Evolutionary conservation across 2,797 vertebrate genomes (phyloP), one percentile per base, ranked within the genome.

Genomic region (Fringilla coelebs): DNA sequence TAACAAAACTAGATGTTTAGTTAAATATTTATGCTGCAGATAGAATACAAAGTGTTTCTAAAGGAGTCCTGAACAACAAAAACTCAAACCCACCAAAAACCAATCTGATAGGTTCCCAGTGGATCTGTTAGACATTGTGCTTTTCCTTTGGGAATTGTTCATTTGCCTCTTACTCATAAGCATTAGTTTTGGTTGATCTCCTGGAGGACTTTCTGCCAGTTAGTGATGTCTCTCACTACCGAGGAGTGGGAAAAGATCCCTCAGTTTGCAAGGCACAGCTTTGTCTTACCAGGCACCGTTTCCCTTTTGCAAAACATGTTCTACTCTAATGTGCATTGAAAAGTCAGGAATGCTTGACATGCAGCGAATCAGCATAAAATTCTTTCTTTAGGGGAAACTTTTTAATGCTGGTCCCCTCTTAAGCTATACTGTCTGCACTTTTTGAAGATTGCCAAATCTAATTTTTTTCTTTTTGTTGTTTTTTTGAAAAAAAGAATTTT

Each of bases 401-500:
- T 88, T 71, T 76, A 78, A 41, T 61, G 32, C 28, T 8, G 0
- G 66, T 49, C 61, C 74, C 74, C 38, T 88, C 91, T 87, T 77
- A 88, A 95, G n/a, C 63, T 93, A 5, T 76, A 48, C 15, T 60
- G 28, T 55, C 77, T 79, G 88, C 91, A 94, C 91, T 94, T 94
- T 94, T 91, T 77, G 61, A 90, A 85, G 80, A 45, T 96, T 96
- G 94, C 96, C 94, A 97, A 96, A 89, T 81, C 21, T 9, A 32
- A 60, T 58, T 85, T 70, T 58, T 85, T 80, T 63, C 4, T 20
- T 62, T 61, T 81, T 36, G 13, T 1, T 51, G 25, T 51, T 80
- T 84, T 70, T 1, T 43, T 43, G 9, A 8, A 2, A 13, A 38
- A 82, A 52, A 70, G 22, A 55, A 70, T 80, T 86, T 87, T 92